Base-by-base conservation (phyloP, 2,797 vertebrate genomes). In the Tarsius wallacei region DNA sequence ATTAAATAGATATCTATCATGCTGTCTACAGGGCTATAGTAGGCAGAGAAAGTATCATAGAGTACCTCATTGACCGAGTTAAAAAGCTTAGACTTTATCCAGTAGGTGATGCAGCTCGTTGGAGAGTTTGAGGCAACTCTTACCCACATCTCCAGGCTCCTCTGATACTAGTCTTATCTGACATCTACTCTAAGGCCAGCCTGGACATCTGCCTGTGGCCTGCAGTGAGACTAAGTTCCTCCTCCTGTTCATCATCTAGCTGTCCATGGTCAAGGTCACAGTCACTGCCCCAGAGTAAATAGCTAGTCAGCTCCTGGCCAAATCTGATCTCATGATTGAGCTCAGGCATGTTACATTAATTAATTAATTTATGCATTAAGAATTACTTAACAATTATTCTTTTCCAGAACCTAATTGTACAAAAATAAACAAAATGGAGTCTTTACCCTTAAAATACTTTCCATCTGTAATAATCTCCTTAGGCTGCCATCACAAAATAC, bases 371-470 rank as follows among this genome's bases (percentile, higher is more conserved):
- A 73, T 77, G 73, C n/a, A 74, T 42, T 2, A 70, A 91, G 71
- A 93, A 84, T 85, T 63, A 70, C 36, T 92, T 70, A 87, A 22
- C 33, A 55, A 33, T 31, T 73, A 7, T 10, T 85, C 31, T 91
- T 71, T 85, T 11, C 31, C 33, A 90, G 53, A 15, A 24, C 3
- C 49, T 77, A 36, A 33, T 33, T 86, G n/a, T 87, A 47, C 21
- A 85, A 77, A 96, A 82, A 59, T 24, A 42, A 81, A 16, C 51
- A 63, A 70, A 86, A 71, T 55, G 57, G 1, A 77, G 33, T 87
- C 55, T 90, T 94, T 87, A n/a, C 53, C 53, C 49, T 92, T 83
- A 85, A 90, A 36, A 55, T 71, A 1, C 49, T 66, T 53, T 63
- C 24, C 80, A 26, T 33, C 42, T 66, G 0, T 31, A 73, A 64